Base-by-base conservation (phyloP, 1,140 invertebrate species). In the Leptonema lineaticorne region DNA sequence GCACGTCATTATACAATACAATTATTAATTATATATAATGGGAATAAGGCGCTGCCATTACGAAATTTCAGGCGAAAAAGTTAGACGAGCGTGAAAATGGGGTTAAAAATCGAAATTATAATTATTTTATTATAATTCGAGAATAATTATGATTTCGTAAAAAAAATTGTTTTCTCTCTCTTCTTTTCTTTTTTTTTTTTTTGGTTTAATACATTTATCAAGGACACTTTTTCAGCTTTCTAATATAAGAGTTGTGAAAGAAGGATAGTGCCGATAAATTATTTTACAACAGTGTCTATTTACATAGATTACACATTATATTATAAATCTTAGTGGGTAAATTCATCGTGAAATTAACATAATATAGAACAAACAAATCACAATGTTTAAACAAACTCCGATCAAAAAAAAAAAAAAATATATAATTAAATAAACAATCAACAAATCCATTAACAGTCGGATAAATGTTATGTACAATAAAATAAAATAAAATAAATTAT, bases 191-290 rank as follows among this genome's bases (percentile, higher is more conserved):
- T 41, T 41, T 41, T 33, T 41, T 41, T 53, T 53, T 53, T 53
- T 53, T 53, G 50, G 50, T 53, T 53, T 53, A 53, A 53, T 53
- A 53, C 50, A 53, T 53, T n/a, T 53, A 53, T 53, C 50, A 53
- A 53, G 50, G 50, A 53, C 50, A 53, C 50, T 53, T 53, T 53
- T 53, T 53, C 50, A 53, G 50, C 50, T 53, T 53, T 53, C 50
- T 24, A 53, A 53, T 53, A 53, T 53, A 53, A 53, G 50, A 53
- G 50, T 26, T 24, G 50, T 53, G 50, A 53, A 53, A 53, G 50
- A 26, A 53, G 50, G 50, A 53, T 11, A 53, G 50, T 53, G 50
- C 50, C 50, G 24, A 53, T 53, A 24, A 26, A 53, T 53, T 53
- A 53, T 53, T 53, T 53, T 53, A 24, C 37, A 45, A 45, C 16